Percentiles rank a stretch among this genome's conserved stretches.
Evolutionary conservation across 2,113 vertebrate genomes (phyloP).

Genomic region (Montifringilla adamsi): DNA sequence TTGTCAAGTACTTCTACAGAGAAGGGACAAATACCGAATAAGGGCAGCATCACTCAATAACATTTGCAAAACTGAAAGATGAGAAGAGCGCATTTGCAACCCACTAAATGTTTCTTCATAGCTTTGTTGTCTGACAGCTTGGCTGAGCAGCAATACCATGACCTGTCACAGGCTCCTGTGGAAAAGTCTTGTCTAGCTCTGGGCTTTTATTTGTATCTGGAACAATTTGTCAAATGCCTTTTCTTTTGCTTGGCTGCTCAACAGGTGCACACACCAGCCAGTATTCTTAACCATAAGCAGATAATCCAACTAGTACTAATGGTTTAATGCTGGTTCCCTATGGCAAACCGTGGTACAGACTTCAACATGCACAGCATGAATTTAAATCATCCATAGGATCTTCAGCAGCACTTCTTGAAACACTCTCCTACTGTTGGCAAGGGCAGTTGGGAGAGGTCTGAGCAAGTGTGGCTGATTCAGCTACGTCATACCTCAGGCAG

Average conservation of each 20-base stretch:
- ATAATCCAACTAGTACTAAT: background rate
- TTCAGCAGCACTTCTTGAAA: background rate
- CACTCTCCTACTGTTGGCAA: rapidly evolving
- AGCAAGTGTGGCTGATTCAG: background rate
- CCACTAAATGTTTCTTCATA: background rate
- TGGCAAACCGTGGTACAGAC: background rate
- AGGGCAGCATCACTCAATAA: background rate
- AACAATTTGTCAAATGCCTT: background rate
- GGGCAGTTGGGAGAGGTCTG: background rate
- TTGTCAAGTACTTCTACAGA: background rate
- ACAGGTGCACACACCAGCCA: background rate
- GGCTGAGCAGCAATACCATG: background rate
- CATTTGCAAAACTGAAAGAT: slow-evolving; percentile 2
- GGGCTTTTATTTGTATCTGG: background rate
- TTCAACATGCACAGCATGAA: background rate
- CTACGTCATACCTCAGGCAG: background rate
- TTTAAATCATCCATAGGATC: background rate
- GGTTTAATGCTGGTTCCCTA: background rate
- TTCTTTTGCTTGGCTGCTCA: background rate
- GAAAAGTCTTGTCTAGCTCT: background rate
- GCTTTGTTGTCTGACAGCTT: background rate
- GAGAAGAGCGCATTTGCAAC: background rate
- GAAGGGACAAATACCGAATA: background rate
- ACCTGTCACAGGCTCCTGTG: background rate
- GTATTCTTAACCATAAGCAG: background rate